Evolutionary conservation across 2,888 invertebrate genomes (phyloP).

Genomic region (Drosophila eohydei): DNA sequence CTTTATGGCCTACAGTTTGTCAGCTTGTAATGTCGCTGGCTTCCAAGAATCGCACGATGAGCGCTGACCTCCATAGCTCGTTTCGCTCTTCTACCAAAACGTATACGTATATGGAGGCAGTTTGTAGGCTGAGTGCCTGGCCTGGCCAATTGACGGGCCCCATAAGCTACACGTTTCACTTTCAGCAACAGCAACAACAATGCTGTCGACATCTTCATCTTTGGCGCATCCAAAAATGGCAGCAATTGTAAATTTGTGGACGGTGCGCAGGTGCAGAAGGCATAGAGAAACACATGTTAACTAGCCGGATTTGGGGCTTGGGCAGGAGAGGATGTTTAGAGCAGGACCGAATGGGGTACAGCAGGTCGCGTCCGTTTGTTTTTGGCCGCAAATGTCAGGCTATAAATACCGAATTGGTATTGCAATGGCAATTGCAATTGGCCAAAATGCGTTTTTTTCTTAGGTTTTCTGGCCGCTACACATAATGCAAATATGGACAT

Average conservation of each 20-base stretch:
- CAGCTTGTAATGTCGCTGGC: constrained; percentile 61
- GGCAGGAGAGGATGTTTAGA: not conserved
- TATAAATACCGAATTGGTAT: constrained; percentile 78
- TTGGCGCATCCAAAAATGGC: constrained; percentile 72
- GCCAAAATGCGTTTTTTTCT: constrained; percentile 64
- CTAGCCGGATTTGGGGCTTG: constrained; percentile 46
- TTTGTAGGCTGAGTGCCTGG: constrained; percentile 20
- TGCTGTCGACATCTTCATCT: constrained; percentile 73
- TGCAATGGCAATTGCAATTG: constrained; percentile 68
- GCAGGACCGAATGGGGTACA: constrained; percentile 9
- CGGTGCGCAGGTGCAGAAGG: constrained; percentile 68
- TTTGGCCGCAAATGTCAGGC: constrained; percentile 76
- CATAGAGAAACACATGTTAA: constrained; percentile 71
- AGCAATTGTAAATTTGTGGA: constrained; percentile 70
- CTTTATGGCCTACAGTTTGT: constrained; percentile 64
- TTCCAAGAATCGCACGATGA: constrained; percentile 66
- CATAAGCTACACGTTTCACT: constrained; percentile 72
- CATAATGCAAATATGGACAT: constrained; percentile 77
- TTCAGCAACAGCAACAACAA: constrained; percentile 54
- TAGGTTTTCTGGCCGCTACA: constrained; percentile 58
- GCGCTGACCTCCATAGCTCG: constrained; percentile 67
- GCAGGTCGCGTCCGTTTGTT: constrained; percentile 34
- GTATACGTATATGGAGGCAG: constrained; percentile 23
- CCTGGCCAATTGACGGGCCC: constrained; percentile 54
- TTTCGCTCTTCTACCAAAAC: constrained; percentile 31